These are phyloP conservation scores for Nephrotoma appendiculata DNA, from an alignment of 2,888 invertebrate genomes.

Conservation along the genomic window DNA sequence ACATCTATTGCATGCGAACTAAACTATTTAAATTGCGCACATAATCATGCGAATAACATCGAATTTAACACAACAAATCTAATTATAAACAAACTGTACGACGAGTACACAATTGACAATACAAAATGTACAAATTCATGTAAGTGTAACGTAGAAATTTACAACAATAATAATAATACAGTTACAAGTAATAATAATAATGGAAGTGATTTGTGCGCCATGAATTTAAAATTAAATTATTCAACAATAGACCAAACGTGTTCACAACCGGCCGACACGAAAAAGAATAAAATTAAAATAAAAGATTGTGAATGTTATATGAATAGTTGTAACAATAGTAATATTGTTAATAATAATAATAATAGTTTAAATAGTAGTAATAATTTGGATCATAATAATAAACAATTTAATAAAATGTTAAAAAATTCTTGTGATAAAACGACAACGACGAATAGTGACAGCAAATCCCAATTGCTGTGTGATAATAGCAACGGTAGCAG, in stretches of 20 bases:
- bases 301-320: slow-evolving; percentile 9
- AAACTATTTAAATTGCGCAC: slow-evolving; percentile 17
- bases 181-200: background rate
- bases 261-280: background rate
- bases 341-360: background rate
- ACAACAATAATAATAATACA: background rate
- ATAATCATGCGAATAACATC: background rate
- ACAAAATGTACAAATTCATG: slow-evolving; percentile 24
- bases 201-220: background rate
- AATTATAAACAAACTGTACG: slow-evolving; percentile 44
- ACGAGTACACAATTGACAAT: slow-evolving; percentile 32
- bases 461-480: background rate
- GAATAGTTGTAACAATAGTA: background rate
- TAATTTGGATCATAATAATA: background rate
- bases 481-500: background rate
- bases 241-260: background rate
- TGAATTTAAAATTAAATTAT: background rate
- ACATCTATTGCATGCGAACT: background rate
- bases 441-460: background rate
- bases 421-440: background rate
- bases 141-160: slow-evolving; percentile 20
- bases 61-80: slow-evolving; percentile 19
- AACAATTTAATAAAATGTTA: background rate
- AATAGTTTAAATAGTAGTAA: background rate
- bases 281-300: background rate